Evolutionary conservation across 2,113 vertebrate species (phyloP).

Genomic region (Chitala chitala): DNA sequence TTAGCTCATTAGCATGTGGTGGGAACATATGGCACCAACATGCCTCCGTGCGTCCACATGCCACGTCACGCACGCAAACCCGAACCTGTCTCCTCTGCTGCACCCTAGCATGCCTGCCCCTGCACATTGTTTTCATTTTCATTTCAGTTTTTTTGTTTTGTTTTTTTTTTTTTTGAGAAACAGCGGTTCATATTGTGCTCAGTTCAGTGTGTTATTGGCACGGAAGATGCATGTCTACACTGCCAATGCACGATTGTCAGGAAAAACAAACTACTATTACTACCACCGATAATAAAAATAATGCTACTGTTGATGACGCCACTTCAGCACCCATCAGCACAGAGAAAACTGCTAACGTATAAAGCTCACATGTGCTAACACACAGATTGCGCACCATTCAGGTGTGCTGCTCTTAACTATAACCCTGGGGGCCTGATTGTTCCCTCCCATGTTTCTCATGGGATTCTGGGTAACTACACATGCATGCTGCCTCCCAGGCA

Average conservation of each 20-base stretch:
- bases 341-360: no score
- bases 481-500: background rate
- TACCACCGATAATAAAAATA: background rate
- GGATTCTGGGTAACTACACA: background rate
- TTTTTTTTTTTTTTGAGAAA: constrained; percentile 12
- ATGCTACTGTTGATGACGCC: no score
- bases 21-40: constrained; percentile 51
- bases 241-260: background rate
- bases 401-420: background rate
- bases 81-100: background rate
- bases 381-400: no score
- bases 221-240: background rate
- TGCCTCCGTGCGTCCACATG: constrained; percentile 33
- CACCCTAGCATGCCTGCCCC: background rate
- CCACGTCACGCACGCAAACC: constrained; percentile 10
- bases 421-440: background rate
- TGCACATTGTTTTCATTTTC: constrained; percentile 11
- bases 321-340: no score
- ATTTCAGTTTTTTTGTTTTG: constrained; percentile 9
- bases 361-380: no score
- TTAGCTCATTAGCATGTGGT: constrained; percentile 46
- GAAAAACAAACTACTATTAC: background rate
- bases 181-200: constrained; percentile 17
- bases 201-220: constrained; percentile 31
- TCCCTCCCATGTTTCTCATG: background rate